phyloP scores from a whole-genome alignment of 2,113 vertebrate species.

The Boulengeromyrus knoepffleri region DNA sequence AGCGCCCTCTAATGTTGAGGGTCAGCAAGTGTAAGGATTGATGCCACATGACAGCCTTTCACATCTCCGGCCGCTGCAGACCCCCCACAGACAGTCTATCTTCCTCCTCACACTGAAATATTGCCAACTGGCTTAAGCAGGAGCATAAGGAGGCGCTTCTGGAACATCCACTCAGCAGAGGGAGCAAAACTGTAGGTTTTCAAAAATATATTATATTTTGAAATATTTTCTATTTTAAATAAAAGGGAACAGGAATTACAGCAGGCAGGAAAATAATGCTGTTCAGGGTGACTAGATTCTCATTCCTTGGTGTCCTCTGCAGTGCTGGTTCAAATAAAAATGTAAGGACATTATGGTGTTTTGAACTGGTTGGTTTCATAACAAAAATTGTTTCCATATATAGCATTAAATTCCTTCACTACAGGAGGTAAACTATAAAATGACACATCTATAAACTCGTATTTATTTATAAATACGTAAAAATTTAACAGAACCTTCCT shows the following conservation, averaged over 20 bases:
- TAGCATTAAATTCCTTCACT: not conserved
- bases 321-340: not conserved
- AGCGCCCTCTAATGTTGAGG: not conserved
- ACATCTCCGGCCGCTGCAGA: not conserved
- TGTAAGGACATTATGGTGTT: not conserved
- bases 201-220: not conserved
- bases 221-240: not conserved
- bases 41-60: not conserved
- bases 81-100: not conserved
- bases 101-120: not conserved
- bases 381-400: not conserved
- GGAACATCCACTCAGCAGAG: not conserved
- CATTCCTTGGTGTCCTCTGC: not conserved
- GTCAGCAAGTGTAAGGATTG: not conserved
- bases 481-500: not conserved
- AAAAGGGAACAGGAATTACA: not conserved
- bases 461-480: too few species aligned
- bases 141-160: not conserved
- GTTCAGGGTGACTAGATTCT: not conserved
- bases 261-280: not conserved
- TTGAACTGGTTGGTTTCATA: not conserved
- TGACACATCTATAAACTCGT: not conserved
- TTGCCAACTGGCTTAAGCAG: not conserved
- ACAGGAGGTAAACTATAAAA: not conserved
- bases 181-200: not conserved